phyloP scores from a whole-genome alignment of 2,888 invertebrate genomes.

The Ashinkailepas kermadecensis region DNA sequence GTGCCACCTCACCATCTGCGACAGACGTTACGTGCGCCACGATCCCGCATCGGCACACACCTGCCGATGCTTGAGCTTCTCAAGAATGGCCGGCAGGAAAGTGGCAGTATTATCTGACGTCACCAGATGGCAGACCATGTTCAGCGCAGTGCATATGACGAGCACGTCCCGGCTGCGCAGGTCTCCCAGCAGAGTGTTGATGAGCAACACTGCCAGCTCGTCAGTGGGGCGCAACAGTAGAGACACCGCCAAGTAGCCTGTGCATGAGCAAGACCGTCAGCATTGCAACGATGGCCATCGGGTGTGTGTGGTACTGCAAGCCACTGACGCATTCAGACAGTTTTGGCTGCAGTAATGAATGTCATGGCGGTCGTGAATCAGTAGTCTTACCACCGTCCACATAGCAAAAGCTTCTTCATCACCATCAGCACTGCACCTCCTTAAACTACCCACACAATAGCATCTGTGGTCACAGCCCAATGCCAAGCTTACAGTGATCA shows the following conservation, averaged over 20 bases:
- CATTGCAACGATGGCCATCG: neutral
- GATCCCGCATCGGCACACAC: neutral
- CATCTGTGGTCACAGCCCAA: no score
- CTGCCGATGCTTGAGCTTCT: neutral
- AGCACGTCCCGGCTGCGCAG: neutral
- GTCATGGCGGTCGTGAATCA: no score
- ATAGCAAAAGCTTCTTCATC: no score
- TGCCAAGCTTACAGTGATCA: no score
- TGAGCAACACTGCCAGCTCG: constrained; percentile 10
- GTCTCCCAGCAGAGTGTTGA: neutral
- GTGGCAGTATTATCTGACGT: neutral
- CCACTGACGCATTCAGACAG: no score
- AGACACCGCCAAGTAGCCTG: constrained; percentile 1
- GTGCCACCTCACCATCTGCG: no score
- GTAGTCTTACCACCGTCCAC: no score
- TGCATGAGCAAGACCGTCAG: neutral
- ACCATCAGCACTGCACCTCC: no score
- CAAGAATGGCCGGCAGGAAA: neutral
- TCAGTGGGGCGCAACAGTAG: neutral
- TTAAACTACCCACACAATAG: no score
- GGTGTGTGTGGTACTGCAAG: no score
- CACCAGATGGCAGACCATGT: constrained; percentile 8
- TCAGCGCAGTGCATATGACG: neutral
- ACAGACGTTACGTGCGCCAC: no score
- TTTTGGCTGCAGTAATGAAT: no score